Evolutionary conservation across 2,113 vertebrate species (phyloP).

Genomic region (Gallinago undulata): DNA sequence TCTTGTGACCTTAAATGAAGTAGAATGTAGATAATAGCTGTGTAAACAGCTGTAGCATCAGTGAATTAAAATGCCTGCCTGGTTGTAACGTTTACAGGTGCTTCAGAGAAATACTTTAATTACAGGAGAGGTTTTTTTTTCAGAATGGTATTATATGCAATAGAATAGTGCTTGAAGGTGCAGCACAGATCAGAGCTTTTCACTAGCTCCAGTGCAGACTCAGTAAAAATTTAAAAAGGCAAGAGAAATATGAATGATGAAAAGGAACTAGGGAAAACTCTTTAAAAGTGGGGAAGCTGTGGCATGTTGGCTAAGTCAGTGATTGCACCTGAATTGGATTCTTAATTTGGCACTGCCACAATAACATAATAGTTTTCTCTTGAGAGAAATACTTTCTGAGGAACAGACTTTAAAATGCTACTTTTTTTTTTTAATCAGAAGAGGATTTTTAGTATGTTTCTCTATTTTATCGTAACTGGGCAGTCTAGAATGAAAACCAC

Average conservation of each 20-base stretch:
- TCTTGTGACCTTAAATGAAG: neutral
- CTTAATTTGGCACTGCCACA: neutral
- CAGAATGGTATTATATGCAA: neutral
- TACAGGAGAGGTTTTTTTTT: neutral
- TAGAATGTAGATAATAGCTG: neutral
- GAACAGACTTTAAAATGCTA: neutral
- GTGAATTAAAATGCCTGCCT: neutral
- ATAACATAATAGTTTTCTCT: neutral
- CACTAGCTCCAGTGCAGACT: neutral
- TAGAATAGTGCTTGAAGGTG: neutral
- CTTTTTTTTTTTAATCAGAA: neutral
- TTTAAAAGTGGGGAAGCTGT: neutral
- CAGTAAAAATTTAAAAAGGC: conserved; percentile 25
- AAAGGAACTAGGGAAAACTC: neutral
- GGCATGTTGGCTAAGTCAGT: neutral
- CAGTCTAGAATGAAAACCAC: neutral
- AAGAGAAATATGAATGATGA: neutral
- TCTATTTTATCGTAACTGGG: neutral
- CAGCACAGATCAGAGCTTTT: neutral
- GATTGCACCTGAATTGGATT: neutral
- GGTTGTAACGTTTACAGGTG: neutral
- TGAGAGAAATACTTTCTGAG: neutral
- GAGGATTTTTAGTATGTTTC: neutral
- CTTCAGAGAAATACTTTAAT: conserved; percentile 16
- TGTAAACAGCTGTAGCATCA: neutral